Base-by-base conservation (phyloP, 2,888 invertebrate genomes). In the Stegophylla sp. region DNA sequence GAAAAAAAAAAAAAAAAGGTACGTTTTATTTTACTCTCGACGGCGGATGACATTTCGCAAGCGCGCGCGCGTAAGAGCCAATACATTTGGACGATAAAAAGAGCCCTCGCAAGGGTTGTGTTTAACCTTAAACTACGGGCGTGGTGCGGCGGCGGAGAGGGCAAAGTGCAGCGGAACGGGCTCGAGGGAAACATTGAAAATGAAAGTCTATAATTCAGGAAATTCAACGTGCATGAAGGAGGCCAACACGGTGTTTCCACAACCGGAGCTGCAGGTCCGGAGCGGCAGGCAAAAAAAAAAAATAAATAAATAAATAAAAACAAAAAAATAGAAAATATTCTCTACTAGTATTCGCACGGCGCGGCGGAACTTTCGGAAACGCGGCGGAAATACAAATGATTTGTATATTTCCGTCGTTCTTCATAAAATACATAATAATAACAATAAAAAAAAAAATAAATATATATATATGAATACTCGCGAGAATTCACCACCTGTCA, bases 101-200 rank as follows among this genome's bases (percentile, higher is more conserved):
- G 41, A 56, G 3, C 67, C 13, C 45, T 28, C 59, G 45, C 59
- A 20, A 28, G 20, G 17, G 43, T 28, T 77, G n/a, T 69, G 45
- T 45, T 45, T 69, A 34, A 34, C 20, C 26, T 66, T 26, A 56
- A 34, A 34, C 34, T 34, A 34, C 34, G 56, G 2, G 23, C 0
- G 15, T 9, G 12, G 63, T 23, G n/a, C n/a, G n/a, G n/a, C n/a
- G n/a, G 9, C 26, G 56, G 15, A 45, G 15, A 0, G 12, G 1
- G 1, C n/a, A 26, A 7, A 5, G 28, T 1, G 28, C 1, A 1
- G 45, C 1, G 41, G 28, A 26, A 43, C 15, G 5, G 43, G 10
- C 67, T 69, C 77, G 1, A 34, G 77, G 59, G 77, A 45, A 48
- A 77, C 34, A 59, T 77, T 59, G 28, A 59, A 69, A 59, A 77